Conservation (phyloP, 2,888 invertebrate genomes). For the Lasiommata megera region DNA sequence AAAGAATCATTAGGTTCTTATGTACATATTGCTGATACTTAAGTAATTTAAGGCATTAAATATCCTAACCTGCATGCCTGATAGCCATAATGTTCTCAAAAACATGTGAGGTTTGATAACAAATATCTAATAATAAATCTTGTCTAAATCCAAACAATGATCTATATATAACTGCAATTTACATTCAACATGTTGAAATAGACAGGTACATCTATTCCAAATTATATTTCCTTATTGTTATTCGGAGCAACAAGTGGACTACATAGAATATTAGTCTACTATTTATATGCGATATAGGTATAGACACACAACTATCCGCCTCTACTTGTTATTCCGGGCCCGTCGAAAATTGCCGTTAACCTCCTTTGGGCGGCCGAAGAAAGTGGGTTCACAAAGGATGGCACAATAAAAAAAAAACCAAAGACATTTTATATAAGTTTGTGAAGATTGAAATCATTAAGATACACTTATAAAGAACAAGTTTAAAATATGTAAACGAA, state of each 20-base stretch:
- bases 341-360: constrained; percentile 70
- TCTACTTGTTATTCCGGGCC: constrained; percentile 61
- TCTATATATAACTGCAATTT: too few species aligned
- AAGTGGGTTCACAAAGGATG: constrained; percentile 55
- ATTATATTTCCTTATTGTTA: not conserved
- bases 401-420: constrained; percentile 39
- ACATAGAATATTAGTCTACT: constrained; percentile 10
- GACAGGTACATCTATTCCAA: not conserved
- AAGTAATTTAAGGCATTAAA: too few species aligned
- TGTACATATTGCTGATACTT: too few species aligned
- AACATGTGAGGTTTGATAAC: too few species aligned
- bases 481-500: too few species aligned
- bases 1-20: too few species aligned
- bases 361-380: constrained; percentile 69
- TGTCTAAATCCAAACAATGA: too few species aligned
- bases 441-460: too few species aligned
- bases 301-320: constrained; percentile 39
- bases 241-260: not conserved
- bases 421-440: not conserved
- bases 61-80: too few species aligned
- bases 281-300: constrained; percentile 57
- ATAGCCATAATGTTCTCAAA: too few species aligned
- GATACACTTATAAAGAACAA: too few species aligned
- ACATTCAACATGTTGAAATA: not conserved
- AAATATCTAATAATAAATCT: too few species aligned